These are phyloP conservation scores for Drosophila eugracilis DNA, from an alignment of 1,140 invertebrate species.

Conservation along the genomic window DNA sequence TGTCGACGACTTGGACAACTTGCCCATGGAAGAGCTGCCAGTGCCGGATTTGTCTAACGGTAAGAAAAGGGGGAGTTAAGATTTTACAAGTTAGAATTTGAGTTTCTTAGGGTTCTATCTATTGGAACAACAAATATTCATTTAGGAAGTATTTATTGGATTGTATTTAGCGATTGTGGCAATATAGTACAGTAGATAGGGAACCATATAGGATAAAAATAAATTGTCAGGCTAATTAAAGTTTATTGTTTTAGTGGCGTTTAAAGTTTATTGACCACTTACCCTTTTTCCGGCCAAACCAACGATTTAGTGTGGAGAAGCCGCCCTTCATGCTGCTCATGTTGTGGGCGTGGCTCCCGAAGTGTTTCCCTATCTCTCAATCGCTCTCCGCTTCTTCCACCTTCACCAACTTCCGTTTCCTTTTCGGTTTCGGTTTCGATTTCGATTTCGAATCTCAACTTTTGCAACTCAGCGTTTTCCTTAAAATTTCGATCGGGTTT, in stretches of 20 bases:
- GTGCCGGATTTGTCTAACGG: constrained; percentile 69
- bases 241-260: background rate
- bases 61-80: too few relatives aligned
- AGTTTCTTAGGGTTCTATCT: too few relatives aligned
- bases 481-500: constrained; percentile 37
- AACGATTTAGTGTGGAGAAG: constrained; percentile 84
- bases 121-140: background rate
- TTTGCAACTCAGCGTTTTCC: background rate
- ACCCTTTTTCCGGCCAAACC: constrained; percentile 84
- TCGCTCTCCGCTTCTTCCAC: constrained; percentile 3
- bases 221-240: background rate
- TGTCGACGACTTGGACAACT: constrained; percentile 82
- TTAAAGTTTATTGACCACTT: constrained; percentile 16
- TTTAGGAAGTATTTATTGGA: background rate
- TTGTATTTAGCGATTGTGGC: background rate
- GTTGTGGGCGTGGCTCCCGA: constrained; percentile 54
- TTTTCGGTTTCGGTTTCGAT: constrained; percentile 17
- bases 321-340: constrained; percentile 84
- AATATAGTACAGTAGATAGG: background rate
- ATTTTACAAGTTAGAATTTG: too few relatives aligned
- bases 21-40: constrained; percentile 64
- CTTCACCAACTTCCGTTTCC: constrained; percentile 16
- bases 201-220: background rate
- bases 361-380: constrained; percentile 12
- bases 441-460: constrained; percentile 13